Evolutionary conservation across 53 echinoderm and acorn worm species (phyloP).

Genomic region (Antedon mediterranea): DNA sequence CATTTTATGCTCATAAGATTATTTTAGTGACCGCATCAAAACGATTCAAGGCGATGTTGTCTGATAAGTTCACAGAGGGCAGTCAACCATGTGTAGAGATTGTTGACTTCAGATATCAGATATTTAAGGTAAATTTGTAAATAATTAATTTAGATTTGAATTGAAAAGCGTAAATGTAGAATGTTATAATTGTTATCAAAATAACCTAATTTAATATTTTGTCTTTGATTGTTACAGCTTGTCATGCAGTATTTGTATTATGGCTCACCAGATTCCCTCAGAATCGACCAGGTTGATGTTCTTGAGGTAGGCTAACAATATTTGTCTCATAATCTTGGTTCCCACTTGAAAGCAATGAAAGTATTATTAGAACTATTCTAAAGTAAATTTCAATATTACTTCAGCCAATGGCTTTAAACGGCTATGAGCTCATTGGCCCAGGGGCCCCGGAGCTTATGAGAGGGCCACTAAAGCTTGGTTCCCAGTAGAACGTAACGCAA

Average conservation of each 20-base stretch:
- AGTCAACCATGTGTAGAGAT: conserved; percentile 75
- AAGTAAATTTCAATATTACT: no score
- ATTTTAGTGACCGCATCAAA: conserved; percentile 91
- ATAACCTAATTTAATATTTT: not conserved
- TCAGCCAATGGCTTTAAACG: no score
- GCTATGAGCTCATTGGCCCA: no score
- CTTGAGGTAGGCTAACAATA: conserved; percentile 49
- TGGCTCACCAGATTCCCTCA: conserved; percentile 59
- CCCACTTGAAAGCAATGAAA: no score
- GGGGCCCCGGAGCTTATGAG: no score
- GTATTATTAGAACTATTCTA: no score
- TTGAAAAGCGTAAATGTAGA: no score
- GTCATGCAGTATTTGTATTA: conserved; percentile 83
- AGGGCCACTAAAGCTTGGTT: no score
- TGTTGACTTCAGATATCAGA: conserved; percentile 75
- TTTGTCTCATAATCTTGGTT: no score
- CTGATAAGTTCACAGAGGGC: conserved; percentile 50
- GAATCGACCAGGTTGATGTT: conserved; percentile 47
- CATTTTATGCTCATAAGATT: conserved; percentile 97
- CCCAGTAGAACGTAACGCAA: no score
- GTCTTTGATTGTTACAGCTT: conserved; percentile 33
- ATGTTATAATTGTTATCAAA: conserved; percentile 1
- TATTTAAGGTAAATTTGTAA: conserved; percentile 90
- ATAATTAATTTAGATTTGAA: no score
- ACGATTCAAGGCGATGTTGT: conserved; percentile 83